Percentiles rank a stretch among this genome's conserved stretches.
These are phyloP conservation scores for Myotis yumanensis DNA, from an alignment of 2,113 vertebrate species.

Conservation along the genomic window DNA sequence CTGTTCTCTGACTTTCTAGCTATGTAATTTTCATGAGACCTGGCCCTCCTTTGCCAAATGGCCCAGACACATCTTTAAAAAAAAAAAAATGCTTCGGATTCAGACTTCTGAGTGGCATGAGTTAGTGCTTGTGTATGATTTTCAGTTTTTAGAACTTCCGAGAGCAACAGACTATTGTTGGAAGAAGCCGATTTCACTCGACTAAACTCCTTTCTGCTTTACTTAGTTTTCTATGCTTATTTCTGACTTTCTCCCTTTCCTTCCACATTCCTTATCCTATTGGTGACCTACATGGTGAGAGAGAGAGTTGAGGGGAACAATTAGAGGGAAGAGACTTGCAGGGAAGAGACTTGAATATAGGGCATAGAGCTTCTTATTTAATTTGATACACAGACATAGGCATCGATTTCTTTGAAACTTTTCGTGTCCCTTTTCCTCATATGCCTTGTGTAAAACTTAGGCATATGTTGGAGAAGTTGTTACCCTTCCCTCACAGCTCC, in stretches of 20 bases:
- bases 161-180: background rate
- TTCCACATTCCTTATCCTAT: background rate
- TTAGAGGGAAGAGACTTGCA: background rate
- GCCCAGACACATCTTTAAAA: background rate
- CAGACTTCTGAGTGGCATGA: background rate
- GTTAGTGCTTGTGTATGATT: background rate
- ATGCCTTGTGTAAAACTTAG: background rate
- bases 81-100: background rate
- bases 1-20: constrained; percentile 52
- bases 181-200: background rate
- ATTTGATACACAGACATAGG: background rate
- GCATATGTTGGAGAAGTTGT: background rate
- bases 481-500: background rate
- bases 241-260: background rate
- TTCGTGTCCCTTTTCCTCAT: background rate
- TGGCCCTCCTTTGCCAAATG: constrained; percentile 51
- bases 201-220: background rate
- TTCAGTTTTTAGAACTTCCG: background rate
- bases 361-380: background rate
- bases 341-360: background rate
- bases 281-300: background rate
- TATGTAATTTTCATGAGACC: constrained; percentile 48
- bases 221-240: background rate
- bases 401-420: background rate
- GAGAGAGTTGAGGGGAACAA: background rate